phyloP scores from a whole-genome alignment of 2,113 vertebrate species.

The Chaenogobius annularis region DNA sequence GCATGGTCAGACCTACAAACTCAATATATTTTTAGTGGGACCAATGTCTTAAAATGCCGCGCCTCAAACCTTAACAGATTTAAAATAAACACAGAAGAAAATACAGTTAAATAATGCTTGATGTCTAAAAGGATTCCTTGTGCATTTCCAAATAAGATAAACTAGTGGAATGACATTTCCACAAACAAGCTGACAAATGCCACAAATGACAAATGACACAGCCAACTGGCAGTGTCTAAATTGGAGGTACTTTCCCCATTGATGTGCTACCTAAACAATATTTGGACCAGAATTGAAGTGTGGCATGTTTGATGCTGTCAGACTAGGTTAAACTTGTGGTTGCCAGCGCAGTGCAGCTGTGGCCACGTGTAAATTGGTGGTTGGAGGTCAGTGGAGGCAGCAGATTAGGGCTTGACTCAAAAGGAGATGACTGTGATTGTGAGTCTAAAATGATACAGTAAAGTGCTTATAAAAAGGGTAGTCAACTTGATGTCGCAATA shows the following conservation, averaged over 20 bases:
- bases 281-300: conserved; percentile 48
- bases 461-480: neutral
- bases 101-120: neutral
- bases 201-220: conserved; percentile 48
- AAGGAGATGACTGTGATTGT: neutral
- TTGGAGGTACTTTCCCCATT: conserved; percentile 69
- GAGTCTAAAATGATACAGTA: neutral
- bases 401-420: conserved; percentile 17
- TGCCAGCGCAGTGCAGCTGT: conserved; percentile 23
- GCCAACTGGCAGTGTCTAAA: conserved; percentile 35
- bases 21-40: neutral
- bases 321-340: conserved; percentile 40
- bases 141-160: conserved; percentile 43
- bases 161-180: conserved; percentile 35
- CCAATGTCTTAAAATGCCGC: neutral
- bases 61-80: neutral
- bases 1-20: neutral
- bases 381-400: conserved; percentile 26
- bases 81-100: neutral
- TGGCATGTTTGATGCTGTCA: conserved; percentile 32
- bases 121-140: conserved; percentile 37
- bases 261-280: conserved; percentile 70
- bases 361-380: conserved; percentile 15
- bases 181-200: conserved; percentile 45
- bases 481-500: neutral